A percentile compares a stretch with the other conserved stretches of the same genome.
Conservation (phyloP, 2,113 vertebrate genomes). For the Cercopithecus mona region DNA sequence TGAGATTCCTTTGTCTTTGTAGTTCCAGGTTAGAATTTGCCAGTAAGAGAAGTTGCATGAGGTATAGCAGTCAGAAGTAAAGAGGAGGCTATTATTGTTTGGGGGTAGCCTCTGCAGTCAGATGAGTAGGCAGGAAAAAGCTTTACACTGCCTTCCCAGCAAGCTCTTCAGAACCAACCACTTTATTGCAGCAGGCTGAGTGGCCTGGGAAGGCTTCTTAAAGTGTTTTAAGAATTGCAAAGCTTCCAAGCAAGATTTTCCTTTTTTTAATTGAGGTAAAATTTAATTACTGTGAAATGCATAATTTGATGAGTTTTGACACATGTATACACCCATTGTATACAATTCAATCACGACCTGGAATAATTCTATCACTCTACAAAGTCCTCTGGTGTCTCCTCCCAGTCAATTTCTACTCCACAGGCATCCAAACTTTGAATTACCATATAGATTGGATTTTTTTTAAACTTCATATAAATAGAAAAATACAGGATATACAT, state of each 20-base stretch:
- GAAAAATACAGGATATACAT: not conserved
- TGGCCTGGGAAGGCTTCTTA: not conserved
- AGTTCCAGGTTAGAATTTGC: not conserved
- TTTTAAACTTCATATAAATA: not conserved
- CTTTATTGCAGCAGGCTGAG: not conserved
- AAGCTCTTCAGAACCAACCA: not conserved
- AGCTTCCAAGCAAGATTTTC: not conserved
- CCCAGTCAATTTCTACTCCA: not conserved
- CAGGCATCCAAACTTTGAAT: not conserved
- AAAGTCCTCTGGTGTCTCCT: not conserved
- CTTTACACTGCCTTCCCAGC: not conserved
- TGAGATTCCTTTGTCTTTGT: not conserved
- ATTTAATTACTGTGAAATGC: not conserved
- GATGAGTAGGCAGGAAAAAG: not conserved
- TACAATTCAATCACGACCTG: not conserved
- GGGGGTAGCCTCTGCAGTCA: not conserved
- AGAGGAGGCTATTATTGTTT: not conserved
- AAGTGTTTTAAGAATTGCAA: not conserved
- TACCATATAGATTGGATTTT: not conserved
- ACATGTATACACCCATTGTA: not conserved
- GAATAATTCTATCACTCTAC: not conserved
- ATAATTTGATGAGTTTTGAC: not conserved
- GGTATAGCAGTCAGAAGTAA: not conserved
- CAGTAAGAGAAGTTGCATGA: not conserved
- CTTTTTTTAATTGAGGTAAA: not conserved